Evolutionary conservation across 2,113 vertebrate genomes (phyloP).

Genomic region (Axis porcinus): DNA sequence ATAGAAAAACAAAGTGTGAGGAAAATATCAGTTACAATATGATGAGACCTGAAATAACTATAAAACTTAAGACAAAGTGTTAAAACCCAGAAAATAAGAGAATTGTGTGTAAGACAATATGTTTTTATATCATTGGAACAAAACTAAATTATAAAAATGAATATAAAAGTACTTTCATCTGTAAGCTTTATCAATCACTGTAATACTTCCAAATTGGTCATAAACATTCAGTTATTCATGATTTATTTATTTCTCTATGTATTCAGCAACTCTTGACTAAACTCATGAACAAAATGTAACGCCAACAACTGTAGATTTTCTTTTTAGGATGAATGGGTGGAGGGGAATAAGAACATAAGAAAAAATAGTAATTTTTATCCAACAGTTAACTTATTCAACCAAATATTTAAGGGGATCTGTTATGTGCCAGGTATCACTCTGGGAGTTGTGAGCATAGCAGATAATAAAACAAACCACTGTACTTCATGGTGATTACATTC

Average conservation of each 20-base stretch:
- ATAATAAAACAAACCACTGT: not conserved
- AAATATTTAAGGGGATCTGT: not conserved
- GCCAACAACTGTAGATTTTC: not conserved
- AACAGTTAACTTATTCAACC: not conserved
- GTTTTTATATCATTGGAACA: not conserved
- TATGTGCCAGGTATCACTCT: not conserved
- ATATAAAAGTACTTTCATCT: not conserved
- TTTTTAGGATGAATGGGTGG: not conserved
- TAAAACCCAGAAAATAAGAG: not conserved
- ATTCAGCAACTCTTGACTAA: not conserved
- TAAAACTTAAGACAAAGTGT: not conserved
- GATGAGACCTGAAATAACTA: not conserved
- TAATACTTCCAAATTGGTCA: not conserved
- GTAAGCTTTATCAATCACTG: not conserved
- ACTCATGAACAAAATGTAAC: not conserved
- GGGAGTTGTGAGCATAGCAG: not conserved
- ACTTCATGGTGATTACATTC: not conserved
- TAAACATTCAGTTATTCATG: not conserved
- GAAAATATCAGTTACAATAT: not conserved
- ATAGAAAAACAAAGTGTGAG: not conserved
- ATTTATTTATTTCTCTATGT: not conserved
- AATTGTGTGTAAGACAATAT: not conserved
- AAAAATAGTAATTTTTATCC: not conserved
- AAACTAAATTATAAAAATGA: not conserved
- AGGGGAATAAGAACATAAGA: not conserved